phyloP scores from a whole-genome alignment of 2,888 invertebrate species.

The Julus scanicus region DNA sequence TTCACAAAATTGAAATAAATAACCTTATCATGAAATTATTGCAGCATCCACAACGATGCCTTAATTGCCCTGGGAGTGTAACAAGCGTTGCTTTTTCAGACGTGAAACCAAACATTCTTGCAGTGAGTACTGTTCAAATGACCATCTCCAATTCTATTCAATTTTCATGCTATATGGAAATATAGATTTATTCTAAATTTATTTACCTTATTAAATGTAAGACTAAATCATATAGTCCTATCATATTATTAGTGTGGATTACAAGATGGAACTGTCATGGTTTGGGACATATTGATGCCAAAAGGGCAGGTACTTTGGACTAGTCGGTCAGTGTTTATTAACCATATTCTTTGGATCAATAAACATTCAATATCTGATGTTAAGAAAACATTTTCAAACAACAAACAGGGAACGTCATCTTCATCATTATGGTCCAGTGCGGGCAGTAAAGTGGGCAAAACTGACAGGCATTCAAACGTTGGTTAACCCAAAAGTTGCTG shows the following conservation, averaged over 20 bases:
- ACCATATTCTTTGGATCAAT: background rate
- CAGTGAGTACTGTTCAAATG: conserved; percentile 43
- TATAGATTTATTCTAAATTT: no score
- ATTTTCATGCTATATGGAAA: no score
- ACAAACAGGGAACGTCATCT: background rate
- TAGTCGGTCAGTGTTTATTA: background rate
- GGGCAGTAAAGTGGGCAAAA: conserved; percentile 41
- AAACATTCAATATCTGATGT: background rate
- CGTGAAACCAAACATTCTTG: conserved; percentile 44
- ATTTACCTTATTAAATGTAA: background rate
- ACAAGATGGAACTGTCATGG: conserved; percentile 52
- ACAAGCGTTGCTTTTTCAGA: conserved; percentile 49
- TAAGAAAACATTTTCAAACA: background rate
- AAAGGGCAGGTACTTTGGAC: conserved; percentile 46
- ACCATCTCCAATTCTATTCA: no score
- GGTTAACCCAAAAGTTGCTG: background rate
- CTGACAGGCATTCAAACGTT: background rate
- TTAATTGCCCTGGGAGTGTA: conserved; percentile 52
- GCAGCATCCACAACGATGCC: conserved; percentile 54
- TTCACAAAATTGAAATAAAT: no score
- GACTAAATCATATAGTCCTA: no score
- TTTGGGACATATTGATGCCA: conserved; percentile 53
- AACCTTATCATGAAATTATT: no score
- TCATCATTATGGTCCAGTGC: conserved; percentile 52
- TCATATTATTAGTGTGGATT: conserved; percentile 49